Evolutionary conservation across 2,888 invertebrate genomes (phyloP).

Genomic region (Agrotis exclamationis): DNA sequence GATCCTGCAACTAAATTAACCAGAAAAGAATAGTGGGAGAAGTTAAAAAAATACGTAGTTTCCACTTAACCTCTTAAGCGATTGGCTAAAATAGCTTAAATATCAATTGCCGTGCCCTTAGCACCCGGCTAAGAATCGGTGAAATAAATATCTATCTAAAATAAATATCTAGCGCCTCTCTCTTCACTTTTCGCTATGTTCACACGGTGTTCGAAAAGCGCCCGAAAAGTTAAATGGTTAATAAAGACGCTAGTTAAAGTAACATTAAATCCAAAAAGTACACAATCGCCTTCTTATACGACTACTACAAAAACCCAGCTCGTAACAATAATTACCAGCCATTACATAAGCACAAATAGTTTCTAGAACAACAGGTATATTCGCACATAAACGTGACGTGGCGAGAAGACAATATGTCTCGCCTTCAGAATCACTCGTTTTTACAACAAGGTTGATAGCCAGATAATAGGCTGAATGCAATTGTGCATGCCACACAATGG

Average conservation of each 20-base stretch:
- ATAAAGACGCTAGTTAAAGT: not conserved
- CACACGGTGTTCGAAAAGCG: no score
- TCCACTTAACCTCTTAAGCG: no score
- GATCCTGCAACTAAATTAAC: no score
- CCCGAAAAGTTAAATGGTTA: no score
- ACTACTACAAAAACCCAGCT: not conserved
- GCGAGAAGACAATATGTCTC: constrained; percentile 43
- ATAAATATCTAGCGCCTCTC: no score
- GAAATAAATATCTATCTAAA: no score
- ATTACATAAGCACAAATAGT: constrained; percentile 33
- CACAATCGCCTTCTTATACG: not conserved
- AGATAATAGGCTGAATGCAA: constrained; percentile 59
- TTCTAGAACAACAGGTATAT: constrained; percentile 17
- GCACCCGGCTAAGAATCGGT: no score
- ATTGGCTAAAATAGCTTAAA: no score
- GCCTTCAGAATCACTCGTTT: constrained; percentile 20
- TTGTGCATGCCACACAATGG: constrained; percentile 55
- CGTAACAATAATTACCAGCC: constrained; percentile 6
- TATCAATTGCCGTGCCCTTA: no score
- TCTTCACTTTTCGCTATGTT: no score
- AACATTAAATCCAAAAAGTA: not conserved
- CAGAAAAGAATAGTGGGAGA: no score
- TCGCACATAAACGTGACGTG: constrained; percentile 19
- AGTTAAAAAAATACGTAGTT: no score
- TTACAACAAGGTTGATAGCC: constrained; percentile 54